Evolutionary conservation across 1,140 invertebrate species (phyloP).

Genomic region (Rhagoletis pomonella): DNA sequence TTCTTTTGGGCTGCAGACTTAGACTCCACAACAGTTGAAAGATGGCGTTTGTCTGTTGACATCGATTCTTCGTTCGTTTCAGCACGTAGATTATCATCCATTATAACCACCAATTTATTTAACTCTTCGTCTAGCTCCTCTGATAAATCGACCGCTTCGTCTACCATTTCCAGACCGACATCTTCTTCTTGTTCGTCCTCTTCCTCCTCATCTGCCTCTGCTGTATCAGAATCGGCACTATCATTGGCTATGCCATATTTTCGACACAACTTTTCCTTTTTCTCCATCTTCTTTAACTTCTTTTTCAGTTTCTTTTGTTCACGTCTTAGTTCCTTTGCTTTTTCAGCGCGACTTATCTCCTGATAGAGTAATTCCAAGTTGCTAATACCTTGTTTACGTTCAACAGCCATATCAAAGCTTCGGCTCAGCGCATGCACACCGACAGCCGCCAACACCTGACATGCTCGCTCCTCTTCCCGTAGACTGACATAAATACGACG

Average conservation of each 20-base stretch:
- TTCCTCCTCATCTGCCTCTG: slow-evolving; percentile 53
- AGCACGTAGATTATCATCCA: slow-evolving; percentile 6
- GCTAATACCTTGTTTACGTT: slow-evolving; percentile 90
- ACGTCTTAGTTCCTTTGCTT: slow-evolving; percentile 86
- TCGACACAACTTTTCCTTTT: slow-evolving; percentile 74
- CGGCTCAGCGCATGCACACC: slow-evolving; percentile 89
- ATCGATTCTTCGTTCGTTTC: background rate
- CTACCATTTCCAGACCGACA: slow-evolving; percentile 61
- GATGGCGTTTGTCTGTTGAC: background rate
- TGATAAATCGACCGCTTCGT: slow-evolving; percentile 52
- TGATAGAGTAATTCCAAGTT: slow-evolving; percentile 89
- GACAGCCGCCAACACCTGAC: slow-evolving; percentile 91
- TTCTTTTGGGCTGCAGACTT: slow-evolving; percentile 61
- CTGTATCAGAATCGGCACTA: slow-evolving; percentile 21
- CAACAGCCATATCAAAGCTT: slow-evolving; percentile 92
- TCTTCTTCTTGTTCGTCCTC: slow-evolving; percentile 26
- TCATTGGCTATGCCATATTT: slow-evolving; percentile 58
- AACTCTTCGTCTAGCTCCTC: slow-evolving; percentile 54
- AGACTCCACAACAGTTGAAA: background rate
- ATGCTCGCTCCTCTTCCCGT: slow-evolving; percentile 92
- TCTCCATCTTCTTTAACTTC: slow-evolving; percentile 87
- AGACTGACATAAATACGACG: slow-evolving; percentile 89
- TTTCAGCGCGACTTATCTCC: slow-evolving; percentile 88
- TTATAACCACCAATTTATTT: slow-evolving; percentile 38
- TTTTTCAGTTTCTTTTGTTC: slow-evolving; percentile 91